Conservation (phyloP, 2,113 vertebrate species). For the Geococcyx californianus region DNA sequence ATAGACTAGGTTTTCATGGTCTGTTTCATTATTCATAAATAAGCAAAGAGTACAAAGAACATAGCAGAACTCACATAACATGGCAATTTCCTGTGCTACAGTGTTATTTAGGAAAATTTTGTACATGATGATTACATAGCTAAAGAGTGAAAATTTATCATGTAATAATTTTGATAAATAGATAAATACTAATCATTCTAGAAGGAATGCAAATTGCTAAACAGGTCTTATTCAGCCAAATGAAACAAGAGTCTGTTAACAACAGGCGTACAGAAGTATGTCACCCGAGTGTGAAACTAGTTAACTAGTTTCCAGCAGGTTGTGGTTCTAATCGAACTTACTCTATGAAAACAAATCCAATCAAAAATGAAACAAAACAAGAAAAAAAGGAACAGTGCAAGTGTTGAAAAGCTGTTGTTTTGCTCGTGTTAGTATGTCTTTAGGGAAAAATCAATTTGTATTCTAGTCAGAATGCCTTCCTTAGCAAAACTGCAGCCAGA, state of each 20-base stretch:
- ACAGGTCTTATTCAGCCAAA: not conserved
- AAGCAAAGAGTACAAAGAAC: not conserved
- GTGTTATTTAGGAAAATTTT: not conserved
- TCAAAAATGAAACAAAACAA: not conserved
- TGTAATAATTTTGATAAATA: not conserved
- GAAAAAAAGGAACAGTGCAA: not conserved
- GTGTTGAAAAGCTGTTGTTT: not conserved
- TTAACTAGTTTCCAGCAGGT: not conserved
- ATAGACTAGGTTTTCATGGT: not conserved
- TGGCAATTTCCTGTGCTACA: not conserved
- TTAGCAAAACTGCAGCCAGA: not conserved
- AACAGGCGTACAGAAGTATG: not conserved
- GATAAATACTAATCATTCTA: not conserved
- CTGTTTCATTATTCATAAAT: not conserved
- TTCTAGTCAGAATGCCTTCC: not conserved
- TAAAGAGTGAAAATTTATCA: not conserved
- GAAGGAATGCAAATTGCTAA: not conserved
- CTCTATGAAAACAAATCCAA: not conserved
- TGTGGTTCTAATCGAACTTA: not conserved
- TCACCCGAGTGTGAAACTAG: not conserved
- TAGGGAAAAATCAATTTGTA: not conserved
- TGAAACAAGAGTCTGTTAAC: not conserved
- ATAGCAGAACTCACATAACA: not conserved
- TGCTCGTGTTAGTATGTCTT: not conserved
- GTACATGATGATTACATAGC: not conserved